These are phyloP conservation scores for Felis chaus DNA, from an alignment of 2,113 vertebrate genomes.

Conservation along the genomic window DNA sequence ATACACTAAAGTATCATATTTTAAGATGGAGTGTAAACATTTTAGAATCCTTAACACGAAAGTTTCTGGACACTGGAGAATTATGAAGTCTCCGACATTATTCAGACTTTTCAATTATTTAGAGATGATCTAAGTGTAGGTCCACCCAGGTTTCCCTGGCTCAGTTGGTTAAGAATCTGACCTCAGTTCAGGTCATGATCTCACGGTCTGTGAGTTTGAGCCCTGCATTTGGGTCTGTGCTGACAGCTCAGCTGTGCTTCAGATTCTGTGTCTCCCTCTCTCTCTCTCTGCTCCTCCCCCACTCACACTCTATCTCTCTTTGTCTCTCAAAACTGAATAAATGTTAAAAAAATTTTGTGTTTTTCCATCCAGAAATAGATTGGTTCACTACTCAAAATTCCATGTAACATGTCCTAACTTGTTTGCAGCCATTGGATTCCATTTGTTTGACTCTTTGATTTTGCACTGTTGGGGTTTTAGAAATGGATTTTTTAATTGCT, in stretches of 20 bases:
- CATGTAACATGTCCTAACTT: neutral
- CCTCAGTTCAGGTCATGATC: no score
- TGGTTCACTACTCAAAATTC: neutral
- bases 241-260: no score
- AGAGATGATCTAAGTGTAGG: neutral
- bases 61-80: neutral
- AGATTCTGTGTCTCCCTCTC: no score
- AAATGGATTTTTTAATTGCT: constrained; percentile 1
- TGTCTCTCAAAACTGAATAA: no score
- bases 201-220: no score
- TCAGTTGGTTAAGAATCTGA: no score
- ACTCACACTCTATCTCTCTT: no score
- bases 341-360: neutral
- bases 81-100: neutral
- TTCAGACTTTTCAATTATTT: neutral
- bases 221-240: no score
- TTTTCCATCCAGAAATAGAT: neutral
- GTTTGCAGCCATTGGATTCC: neutral
- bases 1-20: neutral
- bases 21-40: neutral
- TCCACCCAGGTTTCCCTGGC: neutral
- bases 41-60: neutral
- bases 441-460: neutral
- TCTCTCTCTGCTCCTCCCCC: no score
- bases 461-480: neutral